phyloP scores from a whole-genome alignment of 2,113 vertebrate species.

The Boleophthalmus pectinirostris region DNA sequence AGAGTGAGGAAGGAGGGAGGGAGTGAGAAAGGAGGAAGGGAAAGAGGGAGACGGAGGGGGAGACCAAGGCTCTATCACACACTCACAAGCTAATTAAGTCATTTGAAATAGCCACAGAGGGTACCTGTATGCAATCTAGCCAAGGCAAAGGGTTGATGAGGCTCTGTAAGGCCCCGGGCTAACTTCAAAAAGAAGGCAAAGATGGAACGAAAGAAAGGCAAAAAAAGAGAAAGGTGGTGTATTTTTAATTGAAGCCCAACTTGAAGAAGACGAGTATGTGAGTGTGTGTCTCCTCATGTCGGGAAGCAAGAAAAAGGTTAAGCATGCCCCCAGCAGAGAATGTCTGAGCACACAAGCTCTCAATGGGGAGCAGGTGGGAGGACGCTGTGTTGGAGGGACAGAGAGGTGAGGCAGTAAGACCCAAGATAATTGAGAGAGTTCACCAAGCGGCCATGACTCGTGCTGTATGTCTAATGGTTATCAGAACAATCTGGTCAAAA shows the following conservation, averaged over 20 bases:
- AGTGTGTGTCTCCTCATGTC: slow-evolving; percentile 53
- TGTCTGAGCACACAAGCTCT: slow-evolving; percentile 57
- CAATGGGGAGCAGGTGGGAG: slow-evolving; percentile 63
- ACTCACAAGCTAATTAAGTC: slow-evolving; percentile 81
- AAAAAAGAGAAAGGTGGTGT: slow-evolving; percentile 31
- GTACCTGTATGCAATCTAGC: slow-evolving; percentile 80
- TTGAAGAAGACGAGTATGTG: slow-evolving; percentile 57
- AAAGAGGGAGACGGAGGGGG: not conserved
- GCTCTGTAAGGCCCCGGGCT: slow-evolving; percentile 69
- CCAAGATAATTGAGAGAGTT: slow-evolving; percentile 62
- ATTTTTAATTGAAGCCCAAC: slow-evolving; percentile 67
- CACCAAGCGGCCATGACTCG: slow-evolving; percentile 50
- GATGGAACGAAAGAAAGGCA: slow-evolving; percentile 50
- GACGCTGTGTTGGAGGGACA: slow-evolving; percentile 44
- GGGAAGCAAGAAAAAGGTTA: slow-evolving; percentile 65
- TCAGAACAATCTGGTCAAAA: slow-evolving; percentile 11
- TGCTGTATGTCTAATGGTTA: slow-evolving; percentile 8
- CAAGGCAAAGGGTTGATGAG: slow-evolving; percentile 73
- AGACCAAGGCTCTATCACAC: slow-evolving; percentile 41
- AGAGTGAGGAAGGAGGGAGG: not conserved
- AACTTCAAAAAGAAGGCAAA: slow-evolving; percentile 73
- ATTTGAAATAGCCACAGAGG: slow-evolving; percentile 80
- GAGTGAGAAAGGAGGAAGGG: slow-evolving; percentile 11
- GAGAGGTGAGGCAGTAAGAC: slow-evolving; percentile 43
- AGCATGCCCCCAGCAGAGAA: slow-evolving; percentile 64